Evolutionary conservation across 1,140 invertebrate species (phyloP).

Genomic region (Ptiloglossa arizonensis): DNA sequence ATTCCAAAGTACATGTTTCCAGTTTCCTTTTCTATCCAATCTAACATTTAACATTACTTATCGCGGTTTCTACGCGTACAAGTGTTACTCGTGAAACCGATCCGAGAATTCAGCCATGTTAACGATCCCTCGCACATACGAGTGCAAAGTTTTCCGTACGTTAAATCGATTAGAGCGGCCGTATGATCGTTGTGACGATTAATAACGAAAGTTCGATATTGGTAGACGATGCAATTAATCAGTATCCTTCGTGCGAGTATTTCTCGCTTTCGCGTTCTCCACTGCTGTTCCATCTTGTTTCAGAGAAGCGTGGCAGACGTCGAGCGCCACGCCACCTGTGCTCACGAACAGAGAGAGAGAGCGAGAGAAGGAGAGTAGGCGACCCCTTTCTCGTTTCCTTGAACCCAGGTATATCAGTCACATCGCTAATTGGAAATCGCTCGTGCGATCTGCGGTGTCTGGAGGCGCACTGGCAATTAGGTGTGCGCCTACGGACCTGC

Average conservation of each 20-base stretch:
- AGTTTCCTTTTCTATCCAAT: too few species aligned
- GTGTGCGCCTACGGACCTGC: constrained; percentile 40
- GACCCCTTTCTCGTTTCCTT: constrained; percentile 64
- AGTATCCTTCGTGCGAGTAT: constrained; percentile 34
- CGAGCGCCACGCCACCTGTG: constrained; percentile 48
- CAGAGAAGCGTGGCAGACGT: constrained; percentile 37
- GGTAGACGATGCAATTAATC: constrained; percentile 48
- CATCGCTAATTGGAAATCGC: constrained; percentile 66
- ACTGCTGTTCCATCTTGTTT: constrained; percentile 5
- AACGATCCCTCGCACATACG: too few species aligned
- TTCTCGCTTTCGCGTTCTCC: background rate
- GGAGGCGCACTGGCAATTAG: constrained; percentile 57
- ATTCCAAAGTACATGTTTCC: too few species aligned
- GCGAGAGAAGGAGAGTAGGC: constrained; percentile 26
- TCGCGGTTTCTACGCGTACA: too few species aligned
- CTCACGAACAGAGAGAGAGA: constrained; percentile 1
- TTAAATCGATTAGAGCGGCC: constrained; percentile 41
- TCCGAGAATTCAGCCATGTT: too few species aligned
- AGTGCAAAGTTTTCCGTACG: background rate
- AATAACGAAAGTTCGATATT: constrained; percentile 38
- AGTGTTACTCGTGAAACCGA: too few species aligned
- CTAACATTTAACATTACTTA: too few species aligned
- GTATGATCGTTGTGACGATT: constrained; percentile 22
- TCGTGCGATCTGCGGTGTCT: constrained; percentile 62
- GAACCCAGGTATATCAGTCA: constrained; percentile 63